These are phyloP conservation scores for Eupithecia pulchellata DNA, from an alignment of 2,888 invertebrate genomes.

Conservation along the genomic window DNA sequence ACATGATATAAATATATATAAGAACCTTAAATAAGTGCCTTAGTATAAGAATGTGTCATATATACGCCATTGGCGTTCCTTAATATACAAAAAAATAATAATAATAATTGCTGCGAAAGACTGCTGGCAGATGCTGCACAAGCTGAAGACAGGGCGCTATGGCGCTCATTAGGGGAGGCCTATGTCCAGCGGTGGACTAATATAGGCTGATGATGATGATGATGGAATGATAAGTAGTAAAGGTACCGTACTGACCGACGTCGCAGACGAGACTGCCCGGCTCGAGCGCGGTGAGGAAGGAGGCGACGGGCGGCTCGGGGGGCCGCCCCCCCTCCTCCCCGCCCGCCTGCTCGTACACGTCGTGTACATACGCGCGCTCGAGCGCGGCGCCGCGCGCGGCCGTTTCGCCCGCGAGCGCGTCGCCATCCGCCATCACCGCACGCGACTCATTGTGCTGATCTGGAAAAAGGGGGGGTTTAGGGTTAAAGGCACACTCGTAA, in stretches of 20 bases:
- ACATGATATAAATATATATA: too few relatives aligned
- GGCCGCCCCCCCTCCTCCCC: conserved; percentile 74
- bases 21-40: too few relatives aligned
- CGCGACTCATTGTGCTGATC: conserved; percentile 67
- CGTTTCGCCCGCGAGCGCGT: conserved; percentile 57
- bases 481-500: not conserved
- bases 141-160: too few relatives aligned
- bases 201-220: too few relatives aligned
- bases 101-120: too few relatives aligned
- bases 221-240: not conserved
- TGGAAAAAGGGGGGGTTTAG: conserved; percentile 50
- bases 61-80: too few relatives aligned
- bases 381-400: conserved; percentile 74
- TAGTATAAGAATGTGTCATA: too few relatives aligned
- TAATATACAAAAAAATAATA: too few relatives aligned
- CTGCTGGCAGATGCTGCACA: too few relatives aligned
- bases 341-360: conserved; percentile 97
- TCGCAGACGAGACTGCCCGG: conserved; percentile 97
- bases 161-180: too few relatives aligned
- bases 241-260: conserved; percentile 88
- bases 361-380: conserved; percentile 93
- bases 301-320: conserved; percentile 90
- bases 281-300: conserved; percentile 94
- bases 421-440: conserved; percentile 82
- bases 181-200: too few relatives aligned